Evolutionary conservation across 2,888 invertebrate species (phyloP).

Genomic region (Bellardia pandia): DNA sequence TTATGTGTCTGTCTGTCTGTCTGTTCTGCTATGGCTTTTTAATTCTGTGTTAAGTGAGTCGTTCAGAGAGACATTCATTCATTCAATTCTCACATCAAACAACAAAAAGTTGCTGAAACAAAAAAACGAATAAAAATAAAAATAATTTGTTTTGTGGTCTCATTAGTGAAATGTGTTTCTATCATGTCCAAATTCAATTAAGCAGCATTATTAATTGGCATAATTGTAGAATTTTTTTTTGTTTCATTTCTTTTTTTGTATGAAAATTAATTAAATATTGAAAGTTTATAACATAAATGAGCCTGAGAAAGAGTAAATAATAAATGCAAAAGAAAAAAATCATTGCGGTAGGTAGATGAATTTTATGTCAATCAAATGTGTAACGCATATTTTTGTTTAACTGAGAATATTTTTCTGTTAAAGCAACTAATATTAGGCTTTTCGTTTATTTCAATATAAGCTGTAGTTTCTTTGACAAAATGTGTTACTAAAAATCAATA

Average conservation of each 20-base stretch:
- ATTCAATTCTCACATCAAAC: slow-evolving; percentile 31
- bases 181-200: slow-evolving; percentile 72
- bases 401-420: too few species aligned
- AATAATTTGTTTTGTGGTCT: slow-evolving; percentile 71
- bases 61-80: slow-evolving; percentile 28
- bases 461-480: too few species aligned
- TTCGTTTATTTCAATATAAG: too few species aligned
- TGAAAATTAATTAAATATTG: slow-evolving; percentile 17
- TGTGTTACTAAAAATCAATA: too few species aligned
- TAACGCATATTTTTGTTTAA: neutral
- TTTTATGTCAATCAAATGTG: neutral
- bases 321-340: neutral
- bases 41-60: slow-evolving; percentile 46
- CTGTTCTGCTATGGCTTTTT: slow-evolving; percentile 7
- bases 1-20: slow-evolving; percentile 5
- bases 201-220: slow-evolving; percentile 69
- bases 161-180: slow-evolving; percentile 71
- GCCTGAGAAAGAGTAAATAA: slow-evolving; percentile 3
- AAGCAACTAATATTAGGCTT: too few species aligned
- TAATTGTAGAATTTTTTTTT: slow-evolving; percentile 62
- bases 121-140: slow-evolving; percentile 26
- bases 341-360: neutral
- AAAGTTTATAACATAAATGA: neutral
- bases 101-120: slow-evolving; percentile 48
- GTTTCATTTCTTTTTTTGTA: neutral